A percentile compares a stretch with the other conserved stretches of the same genome.
Evolutionary conservation across 2,888 invertebrate species (phyloP).

Genomic region (Drosophila merina): DNA sequence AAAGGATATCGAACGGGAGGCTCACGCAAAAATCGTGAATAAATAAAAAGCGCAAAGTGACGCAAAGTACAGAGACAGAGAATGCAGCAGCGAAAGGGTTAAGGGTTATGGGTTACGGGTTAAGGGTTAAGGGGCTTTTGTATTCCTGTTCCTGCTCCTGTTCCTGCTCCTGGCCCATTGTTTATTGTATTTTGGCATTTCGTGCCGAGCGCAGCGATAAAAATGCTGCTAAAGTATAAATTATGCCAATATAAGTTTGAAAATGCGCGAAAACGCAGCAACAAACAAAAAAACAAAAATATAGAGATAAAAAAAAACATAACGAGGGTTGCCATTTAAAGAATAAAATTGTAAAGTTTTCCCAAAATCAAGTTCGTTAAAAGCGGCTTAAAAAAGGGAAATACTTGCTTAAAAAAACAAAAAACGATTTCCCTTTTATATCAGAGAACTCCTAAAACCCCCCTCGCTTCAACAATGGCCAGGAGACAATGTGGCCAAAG

Average conservation of each 20-base stretch:
- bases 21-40: constrained; percentile 53
- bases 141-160: constrained; percentile 1
- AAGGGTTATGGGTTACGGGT: not conserved
- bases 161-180: constrained; percentile 55
- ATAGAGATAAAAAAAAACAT: constrained; percentile 1
- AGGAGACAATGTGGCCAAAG: constrained; percentile 64
- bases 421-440: too few species aligned
- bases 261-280: constrained; percentile 48
- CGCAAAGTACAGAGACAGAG: constrained; percentile 35
- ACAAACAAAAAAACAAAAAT: constrained; percentile 5
- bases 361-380: too few species aligned
- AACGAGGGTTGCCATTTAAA: not conserved
- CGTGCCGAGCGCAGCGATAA: constrained; percentile 76
- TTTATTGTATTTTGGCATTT: constrained; percentile 67
- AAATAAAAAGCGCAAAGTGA: constrained; percentile 51
- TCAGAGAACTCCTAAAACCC: not conserved
- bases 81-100: constrained; percentile 24
- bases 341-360: not conserved
- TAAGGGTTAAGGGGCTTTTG: constrained; percentile 50
- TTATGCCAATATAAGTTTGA: constrained; percentile 69
- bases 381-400: not conserved
- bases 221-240: constrained; percentile 78
- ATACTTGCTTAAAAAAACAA: not conserved
- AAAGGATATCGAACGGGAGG: constrained; percentile 14
- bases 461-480: constrained; percentile 58